Base-by-base conservation (phyloP, 2,113 vertebrate genomes). In the Meles meles region DNA sequence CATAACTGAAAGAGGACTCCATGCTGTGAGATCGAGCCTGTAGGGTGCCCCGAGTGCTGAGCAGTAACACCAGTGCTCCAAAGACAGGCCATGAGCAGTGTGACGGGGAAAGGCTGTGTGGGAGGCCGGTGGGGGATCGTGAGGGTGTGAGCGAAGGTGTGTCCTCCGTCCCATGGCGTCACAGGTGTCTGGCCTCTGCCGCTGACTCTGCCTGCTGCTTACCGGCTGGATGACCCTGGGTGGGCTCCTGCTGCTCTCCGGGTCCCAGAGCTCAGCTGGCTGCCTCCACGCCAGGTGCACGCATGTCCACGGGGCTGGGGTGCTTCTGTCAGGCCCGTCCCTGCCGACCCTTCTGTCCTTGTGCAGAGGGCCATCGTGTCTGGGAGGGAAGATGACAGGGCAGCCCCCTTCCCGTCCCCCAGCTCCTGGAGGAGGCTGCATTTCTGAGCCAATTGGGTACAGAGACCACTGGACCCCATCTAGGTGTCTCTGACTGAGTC, bases 71-170 rank as follows among this genome's bases (percentile, higher is more conserved):
- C 44, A 39, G 49, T 12, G 37, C 44, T 42, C 20, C 10, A 47
- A 39, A 69, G 77, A 52, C 21, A 6, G 27, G 37, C 0, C 17
- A 0, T 1, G 6, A 21, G 27, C 52, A 10, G 14, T 5, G 0
- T 11, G 72, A 18, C 0, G 11, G 83, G 42, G 44, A 31, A 3
- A 8, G 1, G 21, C 8, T 39, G 63, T 37, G 39, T 11, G 72
- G 17, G 0, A 57, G 55, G 42, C 63, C 7, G 34, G 3, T 5
- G 3, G 29, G 37, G 39, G 1, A 12, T 20, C 5, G 0, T 11
- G 18, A 31, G 14, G 2, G 12, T 29, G 42, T 52, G 37, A 31
- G 25, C 10, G 21, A 1, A n/a, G 5, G 11, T 23, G 31, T 4
- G 1, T 12, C 25, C 18, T 31, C 65, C 7, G 1, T 27, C 44